A percentile compares a stretch with the other conserved stretches of the same genome.
Conservation (phyloP, 1,140 invertebrate genomes). For the Zaprionus capensis region DNA sequence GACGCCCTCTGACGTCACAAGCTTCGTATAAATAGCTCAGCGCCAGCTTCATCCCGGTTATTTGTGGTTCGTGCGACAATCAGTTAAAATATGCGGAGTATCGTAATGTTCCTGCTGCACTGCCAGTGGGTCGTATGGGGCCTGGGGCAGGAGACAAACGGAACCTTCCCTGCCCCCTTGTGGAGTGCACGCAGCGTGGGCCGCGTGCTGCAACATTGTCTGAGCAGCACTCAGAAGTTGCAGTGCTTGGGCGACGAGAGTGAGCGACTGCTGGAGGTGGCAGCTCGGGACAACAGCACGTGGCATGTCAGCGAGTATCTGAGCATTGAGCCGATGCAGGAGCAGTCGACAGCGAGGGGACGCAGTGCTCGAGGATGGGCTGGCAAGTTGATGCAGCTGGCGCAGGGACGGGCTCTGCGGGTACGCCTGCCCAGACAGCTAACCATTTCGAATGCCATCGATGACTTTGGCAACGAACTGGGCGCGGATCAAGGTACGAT, state of each 20-base stretch:
- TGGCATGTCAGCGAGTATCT: conserved; percentile 86
- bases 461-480: conserved; percentile 59
- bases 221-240: conserved; percentile 74
- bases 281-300: conserved; percentile 86
- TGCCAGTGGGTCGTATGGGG: conserved; percentile 41
- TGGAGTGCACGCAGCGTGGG: conserved; percentile 58
- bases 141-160: conserved; percentile 23
- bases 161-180: not conserved
- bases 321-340: conserved; percentile 84
- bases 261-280: conserved; percentile 85
- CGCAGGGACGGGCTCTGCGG: conserved; percentile 62
- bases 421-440: conserved; percentile 58
- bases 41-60: conserved; percentile 31
- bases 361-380: conserved; percentile 29
- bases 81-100: conserved; percentile 51
- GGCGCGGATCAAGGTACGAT: conserved; percentile 78
- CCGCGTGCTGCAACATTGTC: conserved; percentile 77
- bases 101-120: conserved; percentile 36
- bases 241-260: conserved; percentile 86
- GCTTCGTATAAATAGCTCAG: conserved; percentile 30
- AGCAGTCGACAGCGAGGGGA: conserved; percentile 54
- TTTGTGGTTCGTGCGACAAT: conserved; percentile 54
- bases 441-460: conserved; percentile 72
- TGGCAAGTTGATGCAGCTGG: conserved; percentile 59
- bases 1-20: conserved; percentile 31